Evolutionary conservation across 2,113 vertebrate species (phyloP).

Genomic region (Pristiophorus japonicus): DNA sequence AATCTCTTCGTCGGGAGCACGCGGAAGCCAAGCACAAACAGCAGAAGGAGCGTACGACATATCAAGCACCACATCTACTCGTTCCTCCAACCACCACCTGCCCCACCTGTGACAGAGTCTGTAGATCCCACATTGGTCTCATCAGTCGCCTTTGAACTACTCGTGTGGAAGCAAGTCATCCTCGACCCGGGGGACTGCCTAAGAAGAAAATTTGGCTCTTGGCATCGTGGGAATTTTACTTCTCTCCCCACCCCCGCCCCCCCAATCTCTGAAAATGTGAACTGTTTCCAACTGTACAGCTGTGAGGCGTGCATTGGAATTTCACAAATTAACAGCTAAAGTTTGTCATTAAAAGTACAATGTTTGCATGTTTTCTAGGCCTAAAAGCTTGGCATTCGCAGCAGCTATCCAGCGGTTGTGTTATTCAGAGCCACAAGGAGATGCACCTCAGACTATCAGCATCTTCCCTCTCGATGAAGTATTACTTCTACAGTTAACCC

Average conservation of each 20-base stretch:
- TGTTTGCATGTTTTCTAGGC: not conserved
- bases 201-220: too few species aligned
- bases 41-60: too few species aligned
- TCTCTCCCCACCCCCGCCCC: not conserved
- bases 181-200: too few species aligned
- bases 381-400: not conserved
- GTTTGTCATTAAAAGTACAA: not conserved
- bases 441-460: constrained; percentile 72
- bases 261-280: not conserved
- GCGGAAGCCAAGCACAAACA: too few species aligned
- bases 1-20: too few species aligned
- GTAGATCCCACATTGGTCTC: too few species aligned
- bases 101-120: too few species aligned
- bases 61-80: too few species aligned
- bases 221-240: not conserved
- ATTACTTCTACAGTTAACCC: constrained; percentile 47
- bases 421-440: not conserved
- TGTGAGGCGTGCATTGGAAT: not conserved
- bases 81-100: too few species aligned
- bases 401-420: not conserved
- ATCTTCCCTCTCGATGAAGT: constrained; percentile 66
- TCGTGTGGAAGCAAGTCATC: too few species aligned
- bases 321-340: not conserved
- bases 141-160: too few species aligned
- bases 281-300: not conserved